A percentile compares a stretch with the other conserved stretches of the same genome.
These are phyloP conservation scores for Falco biarmicus DNA, from an alignment of 2,797 vertebrate genomes.

Conservation along the genomic window DNA sequence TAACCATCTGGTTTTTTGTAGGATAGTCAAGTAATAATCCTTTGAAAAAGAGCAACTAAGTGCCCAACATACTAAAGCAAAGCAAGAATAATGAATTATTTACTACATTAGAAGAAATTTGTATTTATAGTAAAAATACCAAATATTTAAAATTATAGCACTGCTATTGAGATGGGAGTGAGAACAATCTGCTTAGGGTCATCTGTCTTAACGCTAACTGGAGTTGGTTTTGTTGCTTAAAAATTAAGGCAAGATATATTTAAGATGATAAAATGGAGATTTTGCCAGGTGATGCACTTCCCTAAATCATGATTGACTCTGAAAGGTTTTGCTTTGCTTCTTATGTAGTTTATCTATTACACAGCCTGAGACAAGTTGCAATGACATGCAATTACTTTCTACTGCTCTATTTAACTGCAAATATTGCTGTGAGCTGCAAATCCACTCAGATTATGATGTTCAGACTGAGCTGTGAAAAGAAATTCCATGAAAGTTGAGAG, in stretches of 20 bases:
- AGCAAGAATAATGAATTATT: not conserved
- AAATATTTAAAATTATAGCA: not conserved
- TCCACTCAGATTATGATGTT: not conserved
- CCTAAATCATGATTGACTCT: not conserved
- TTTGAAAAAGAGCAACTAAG: not conserved
- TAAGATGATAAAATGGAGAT: not conserved
- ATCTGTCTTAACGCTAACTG: not conserved
- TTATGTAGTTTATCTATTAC: not conserved
- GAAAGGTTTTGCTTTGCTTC: not conserved
- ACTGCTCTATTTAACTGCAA: not conserved
- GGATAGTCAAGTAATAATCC: not conserved
- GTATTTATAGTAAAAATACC: not conserved
- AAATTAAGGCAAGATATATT: constrained; percentile 6
- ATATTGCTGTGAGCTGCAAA: not conserved
- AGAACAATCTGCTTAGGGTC: not conserved
- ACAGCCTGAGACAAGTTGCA: not conserved
- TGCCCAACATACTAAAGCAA: not conserved
- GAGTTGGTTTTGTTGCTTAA: not conserved
- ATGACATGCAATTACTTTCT: not conserved
- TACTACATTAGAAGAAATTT: not conserved
- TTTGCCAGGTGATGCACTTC: not conserved
- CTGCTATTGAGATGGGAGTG: not conserved
- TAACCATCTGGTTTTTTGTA: not conserved
- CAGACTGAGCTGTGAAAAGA: not conserved
- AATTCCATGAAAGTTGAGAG: not conserved